Evolutionary conservation across 2,113 vertebrate species (phyloP).

Genomic region (Anolis sagrei): DNA sequence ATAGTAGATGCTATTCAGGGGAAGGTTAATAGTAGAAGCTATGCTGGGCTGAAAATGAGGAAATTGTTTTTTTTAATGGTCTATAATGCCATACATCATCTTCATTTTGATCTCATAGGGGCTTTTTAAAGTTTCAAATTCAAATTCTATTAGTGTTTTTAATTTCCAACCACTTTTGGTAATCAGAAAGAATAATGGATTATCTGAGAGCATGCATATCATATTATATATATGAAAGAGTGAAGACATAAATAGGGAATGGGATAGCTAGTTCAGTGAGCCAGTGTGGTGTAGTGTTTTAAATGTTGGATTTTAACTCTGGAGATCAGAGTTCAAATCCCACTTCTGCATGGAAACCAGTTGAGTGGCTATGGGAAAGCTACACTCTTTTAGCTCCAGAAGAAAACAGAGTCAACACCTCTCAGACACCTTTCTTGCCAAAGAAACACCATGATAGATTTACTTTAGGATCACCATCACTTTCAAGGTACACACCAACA

Average conservation of each 20-base stretch:
- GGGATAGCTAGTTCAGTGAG: too few relatives aligned
- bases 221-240: constrained; percentile 30
- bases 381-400: too few relatives aligned
- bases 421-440: too few relatives aligned
- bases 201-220: constrained; percentile 17
- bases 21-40: neutral
- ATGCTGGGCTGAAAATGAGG: neutral
- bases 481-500: neutral
- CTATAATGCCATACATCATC: neutral
- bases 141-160: neutral
- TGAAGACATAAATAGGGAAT: constrained; percentile 3
- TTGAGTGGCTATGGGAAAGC: too few relatives aligned
- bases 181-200: constrained; percentile 38
- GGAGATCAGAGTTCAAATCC: too few relatives aligned
- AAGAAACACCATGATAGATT: too few relatives aligned
- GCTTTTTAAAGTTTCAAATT: constrained; percentile 1
- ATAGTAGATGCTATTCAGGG: neutral
- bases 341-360: too few relatives aligned
- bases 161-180: constrained; percentile 7
- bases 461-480: too few relatives aligned
- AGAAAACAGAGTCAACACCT: too few relatives aligned
- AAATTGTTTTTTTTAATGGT: too few relatives aligned
- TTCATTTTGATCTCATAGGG: constrained; percentile 44
- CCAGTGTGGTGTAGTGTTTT: too few relatives aligned
- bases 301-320: too few relatives aligned